A percentile compares a stretch with the other conserved stretches of the same genome.
These are phyloP conservation scores for Asbolus verrucosus DNA, from an alignment of 1,140 invertebrate genomes.

Conservation along the genomic window DNA sequence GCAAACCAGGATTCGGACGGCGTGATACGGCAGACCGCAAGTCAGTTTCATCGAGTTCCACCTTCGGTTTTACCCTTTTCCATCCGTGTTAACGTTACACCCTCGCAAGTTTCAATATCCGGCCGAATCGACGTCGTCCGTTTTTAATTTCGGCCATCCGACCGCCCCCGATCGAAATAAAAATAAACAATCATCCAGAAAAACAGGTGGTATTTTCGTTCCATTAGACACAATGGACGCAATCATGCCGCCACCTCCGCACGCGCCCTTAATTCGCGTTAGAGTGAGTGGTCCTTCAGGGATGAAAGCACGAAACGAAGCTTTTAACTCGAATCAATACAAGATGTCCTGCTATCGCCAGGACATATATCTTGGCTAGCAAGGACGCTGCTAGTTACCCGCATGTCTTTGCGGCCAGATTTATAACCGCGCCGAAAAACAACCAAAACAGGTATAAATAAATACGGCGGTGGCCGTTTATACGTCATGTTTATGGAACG, in stretches of 20 bases:
- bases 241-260: background rate
- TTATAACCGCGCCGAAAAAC: conserved; percentile 57
- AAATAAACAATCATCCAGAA: too few species aligned
- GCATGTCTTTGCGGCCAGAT: conserved; percentile 55
- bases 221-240: background rate
- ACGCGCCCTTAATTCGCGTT: background rate
- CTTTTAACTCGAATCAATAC: conserved; percentile 64
- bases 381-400: conserved; percentile 62
- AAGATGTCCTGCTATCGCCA: conserved; percentile 61
- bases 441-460: conserved; percentile 59
- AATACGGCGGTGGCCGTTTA: conserved; percentile 50
- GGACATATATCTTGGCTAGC: conserved; percentile 61
- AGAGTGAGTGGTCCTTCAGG: conserved; percentile 8
- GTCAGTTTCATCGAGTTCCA: conserved; percentile 49
- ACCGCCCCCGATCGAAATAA: background rate
- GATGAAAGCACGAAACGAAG: conserved; percentile 46
- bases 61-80: too few species aligned
- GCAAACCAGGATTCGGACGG: conserved; percentile 50
- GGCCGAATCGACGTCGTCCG: too few species aligned
- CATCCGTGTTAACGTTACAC: background rate
- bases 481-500: conserved; percentile 28
- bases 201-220: conserved; percentile 5
- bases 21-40: conserved; percentile 61
- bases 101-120: too few species aligned
- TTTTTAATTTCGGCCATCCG: background rate